Base-by-base conservation (phyloP, 2,797 vertebrate species). In the Pseudocheirus occidentalis region DNA sequence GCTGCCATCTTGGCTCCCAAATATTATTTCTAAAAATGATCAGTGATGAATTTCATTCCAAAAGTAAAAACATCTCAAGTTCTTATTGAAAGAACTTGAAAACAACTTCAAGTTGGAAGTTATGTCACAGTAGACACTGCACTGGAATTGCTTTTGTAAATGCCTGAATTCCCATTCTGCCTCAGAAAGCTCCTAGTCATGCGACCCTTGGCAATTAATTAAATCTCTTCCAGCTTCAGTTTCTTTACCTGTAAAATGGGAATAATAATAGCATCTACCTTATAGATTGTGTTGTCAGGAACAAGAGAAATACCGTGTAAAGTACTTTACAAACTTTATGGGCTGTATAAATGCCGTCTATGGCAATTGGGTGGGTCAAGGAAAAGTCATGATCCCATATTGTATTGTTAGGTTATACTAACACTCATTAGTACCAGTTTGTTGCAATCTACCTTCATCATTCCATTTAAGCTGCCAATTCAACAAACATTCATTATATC, bases 211-310 rank as follows among this genome's bases (percentile, higher is more conserved):
- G 13, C 12, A 92, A 95, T 55, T 12, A 16, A 34, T 0, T 93
- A 14, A 24, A n/a, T 57, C 93, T 93, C 90, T n/a, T n/a, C n/a
- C n/a, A n/a, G n/a, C n/a, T n/a, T n/a, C n/a, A n/a, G n/a, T n/a
- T n/a, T n/a, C n/a, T n/a, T 96, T 31, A 81, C 89, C 81, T 94
- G 12, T 89, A 90, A 94, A 40, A 94, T 92, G 46, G 52, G 92
- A 91, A 90, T 93, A 95, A 87, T 95, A 95, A 96, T 40, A 59
- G n/a, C 90, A 95, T 92, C 34, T 40, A 40, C 16, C 0, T 40
- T 40, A 40, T 7, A 81, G 29, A 18, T 40, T 40, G 6, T 46
- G 18, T 81, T 81, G n/a, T 81, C 2, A 81, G n/a, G 66, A 81
- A n/a, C 66, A 81, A 81, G 46, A 18, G 66, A 81, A 81, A 40